These are phyloP conservation scores for Vesta saturnalis DNA, from an alignment of 2,888 invertebrate species.

Conservation along the genomic window DNA sequence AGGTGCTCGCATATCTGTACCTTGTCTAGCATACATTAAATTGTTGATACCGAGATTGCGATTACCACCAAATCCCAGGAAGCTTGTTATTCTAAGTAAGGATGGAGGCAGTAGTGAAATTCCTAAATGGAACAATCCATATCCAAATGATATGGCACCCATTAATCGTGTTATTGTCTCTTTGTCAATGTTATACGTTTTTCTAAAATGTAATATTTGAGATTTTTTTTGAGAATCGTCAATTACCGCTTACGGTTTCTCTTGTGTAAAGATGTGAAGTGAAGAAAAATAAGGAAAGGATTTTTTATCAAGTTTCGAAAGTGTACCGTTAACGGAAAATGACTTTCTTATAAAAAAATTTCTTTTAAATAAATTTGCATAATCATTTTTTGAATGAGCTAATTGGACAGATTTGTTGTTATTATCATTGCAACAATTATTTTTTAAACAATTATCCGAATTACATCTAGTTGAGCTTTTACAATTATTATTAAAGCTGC, in stretches of 20 bases:
- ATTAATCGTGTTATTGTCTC: conserved; percentile 69
- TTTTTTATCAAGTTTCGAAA: background rate
- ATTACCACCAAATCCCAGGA: conserved; percentile 75
- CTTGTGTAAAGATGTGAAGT: conserved; percentile 49
- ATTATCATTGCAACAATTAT: background rate
- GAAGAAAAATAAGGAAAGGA: conserved; percentile 48
- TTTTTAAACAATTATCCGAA: background rate
- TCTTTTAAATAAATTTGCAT: background rate
- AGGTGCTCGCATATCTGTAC: conserved; percentile 74
- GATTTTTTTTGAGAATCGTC: too few relatives aligned
- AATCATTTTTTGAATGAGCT: background rate
- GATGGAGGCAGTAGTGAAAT: conserved; percentile 74
- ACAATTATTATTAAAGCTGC: conserved; percentile 9
- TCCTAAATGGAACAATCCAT: conserved; percentile 74
- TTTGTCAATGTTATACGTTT: conserved; percentile 58
- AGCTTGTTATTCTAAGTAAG: conserved; percentile 67
- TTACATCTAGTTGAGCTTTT: conserved; percentile 6
- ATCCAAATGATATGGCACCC: conserved; percentile 76
- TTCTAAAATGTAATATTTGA: conserved; percentile 35
- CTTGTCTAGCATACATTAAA: conserved; percentile 69
- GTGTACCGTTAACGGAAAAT: background rate
- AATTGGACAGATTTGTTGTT: background rate
- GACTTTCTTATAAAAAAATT: background rate
- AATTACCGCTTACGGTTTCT: conserved; percentile 44
- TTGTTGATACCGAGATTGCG: conserved; percentile 68